Conservation (phyloP, 2,888 invertebrate species). For the Epirrhoe alternata region DNA sequence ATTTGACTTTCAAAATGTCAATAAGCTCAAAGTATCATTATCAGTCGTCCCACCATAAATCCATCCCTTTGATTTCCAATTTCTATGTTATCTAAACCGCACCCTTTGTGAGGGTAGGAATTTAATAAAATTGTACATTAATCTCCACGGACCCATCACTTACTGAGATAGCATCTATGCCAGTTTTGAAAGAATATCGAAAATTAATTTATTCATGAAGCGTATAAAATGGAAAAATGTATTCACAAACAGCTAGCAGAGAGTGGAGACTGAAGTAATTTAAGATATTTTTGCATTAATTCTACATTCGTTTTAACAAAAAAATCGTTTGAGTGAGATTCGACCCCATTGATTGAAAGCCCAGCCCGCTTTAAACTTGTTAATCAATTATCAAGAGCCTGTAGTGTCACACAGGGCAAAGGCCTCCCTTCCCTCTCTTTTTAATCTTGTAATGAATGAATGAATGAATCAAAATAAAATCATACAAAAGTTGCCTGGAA, state of each 20-base stretch:
- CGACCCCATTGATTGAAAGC: no score
- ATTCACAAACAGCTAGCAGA: not conserved
- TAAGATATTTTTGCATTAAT: not conserved
- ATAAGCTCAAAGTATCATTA: conserved; percentile 4
- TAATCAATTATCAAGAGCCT: no score
- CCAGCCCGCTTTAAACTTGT: no score
- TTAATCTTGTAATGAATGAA: no score
- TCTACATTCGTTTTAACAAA: no score
- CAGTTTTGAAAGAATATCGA: conserved; percentile 25
- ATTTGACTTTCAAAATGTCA: conserved; percentile 5
- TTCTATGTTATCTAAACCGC: conserved; percentile 36
- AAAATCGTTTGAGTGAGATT: no score
- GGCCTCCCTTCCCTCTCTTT: no score
- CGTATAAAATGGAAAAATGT: not conserved
- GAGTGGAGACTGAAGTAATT: not conserved
- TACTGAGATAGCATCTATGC: conserved; percentile 27
- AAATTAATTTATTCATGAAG: conserved; percentile 35
- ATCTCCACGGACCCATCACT: conserved; percentile 35
- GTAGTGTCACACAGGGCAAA: no score
- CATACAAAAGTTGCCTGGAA: no score
- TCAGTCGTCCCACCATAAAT: conserved; percentile 23
- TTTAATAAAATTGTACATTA: conserved; percentile 44
- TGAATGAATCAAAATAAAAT: no score
- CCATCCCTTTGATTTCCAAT: conserved; percentile 33
- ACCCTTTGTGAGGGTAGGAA: conserved; percentile 36